A percentile compares a stretch with the other conserved stretches of the same genome.
Conservation (phyloP, 2,797 vertebrate genomes). For the Parauchenoglanis punctatus region DNA sequence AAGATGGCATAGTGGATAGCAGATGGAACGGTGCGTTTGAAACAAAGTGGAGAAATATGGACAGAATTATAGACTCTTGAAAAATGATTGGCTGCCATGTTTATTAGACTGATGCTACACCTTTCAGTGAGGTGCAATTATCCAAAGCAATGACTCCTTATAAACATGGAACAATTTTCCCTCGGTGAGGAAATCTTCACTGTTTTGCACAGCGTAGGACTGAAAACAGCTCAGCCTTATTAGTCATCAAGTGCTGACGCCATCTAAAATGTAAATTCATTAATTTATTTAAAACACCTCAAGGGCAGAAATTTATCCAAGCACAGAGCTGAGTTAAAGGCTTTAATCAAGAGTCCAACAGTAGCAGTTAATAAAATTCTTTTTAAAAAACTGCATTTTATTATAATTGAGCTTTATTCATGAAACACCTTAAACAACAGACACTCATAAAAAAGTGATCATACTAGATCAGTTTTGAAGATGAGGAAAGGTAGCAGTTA, state of each 20-base stretch:
- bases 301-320: background rate
- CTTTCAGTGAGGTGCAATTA: background rate
- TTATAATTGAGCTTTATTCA: background rate
- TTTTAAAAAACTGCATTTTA: background rate
- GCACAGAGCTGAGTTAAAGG: background rate
- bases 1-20: background rate
- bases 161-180: slow-evolving; percentile 3
- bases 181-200: background rate
- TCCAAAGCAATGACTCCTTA: background rate
- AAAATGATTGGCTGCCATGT: background rate
- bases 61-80: background rate
- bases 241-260: slow-evolving; percentile 20
- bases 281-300: slow-evolving; percentile 8
- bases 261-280: slow-evolving; percentile 27
- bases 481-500: background rate
- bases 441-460: background rate
- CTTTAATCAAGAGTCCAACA: background rate
- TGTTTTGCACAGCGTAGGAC: background rate
- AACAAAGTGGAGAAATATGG: background rate
- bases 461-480: background rate
- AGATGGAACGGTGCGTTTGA: background rate
- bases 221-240: slow-evolving; percentile 8
- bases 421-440: background rate
- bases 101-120: background rate
- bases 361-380: background rate